Evolutionary conservation across 2,888 invertebrate genomes (phyloP).

Genomic region (Romanomermis culicivorax): DNA sequence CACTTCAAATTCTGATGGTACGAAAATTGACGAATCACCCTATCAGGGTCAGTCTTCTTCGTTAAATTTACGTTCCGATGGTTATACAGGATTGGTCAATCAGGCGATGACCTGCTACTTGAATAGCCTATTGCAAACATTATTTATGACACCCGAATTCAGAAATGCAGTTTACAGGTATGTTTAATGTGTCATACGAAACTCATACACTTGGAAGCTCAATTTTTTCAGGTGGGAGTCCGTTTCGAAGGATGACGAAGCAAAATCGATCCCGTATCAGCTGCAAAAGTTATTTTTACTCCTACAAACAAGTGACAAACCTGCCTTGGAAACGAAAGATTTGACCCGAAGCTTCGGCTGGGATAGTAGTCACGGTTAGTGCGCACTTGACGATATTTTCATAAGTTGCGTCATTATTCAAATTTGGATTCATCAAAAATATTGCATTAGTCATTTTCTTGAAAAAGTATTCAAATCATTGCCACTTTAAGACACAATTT

Average conservation of each 20-base stretch:
- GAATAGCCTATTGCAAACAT: constrained; percentile 62
- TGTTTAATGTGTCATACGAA: too few species aligned
- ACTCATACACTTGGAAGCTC: too few species aligned
- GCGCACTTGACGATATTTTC: not conserved
- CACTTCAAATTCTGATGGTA: too few species aligned
- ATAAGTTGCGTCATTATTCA: not conserved
- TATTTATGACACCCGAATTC: constrained; percentile 78
- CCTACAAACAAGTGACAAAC: constrained; percentile 55
- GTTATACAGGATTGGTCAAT: constrained; percentile 58
- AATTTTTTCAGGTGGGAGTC: constrained; percentile 49
- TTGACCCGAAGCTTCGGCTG: constrained; percentile 69
- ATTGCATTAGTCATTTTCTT: constrained; percentile 1
- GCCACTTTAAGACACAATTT: too few species aligned
- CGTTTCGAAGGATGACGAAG: constrained; percentile 42
- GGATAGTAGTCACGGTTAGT: constrained; percentile 49
- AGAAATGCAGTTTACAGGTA: constrained; percentile 54
- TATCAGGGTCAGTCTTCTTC: not conserved
- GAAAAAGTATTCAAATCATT: too few species aligned
- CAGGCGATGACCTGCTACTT: constrained; percentile 81
- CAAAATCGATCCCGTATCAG: constrained; percentile 59
- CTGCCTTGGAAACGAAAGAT: constrained; percentile 63
- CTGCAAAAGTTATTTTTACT: constrained; percentile 62
- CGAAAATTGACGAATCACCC: too few species aligned
- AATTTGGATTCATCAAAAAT: too few species aligned
- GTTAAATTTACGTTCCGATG: constrained; percentile 16